phyloP scores from a whole-genome alignment of 2,113 vertebrate species.

The Tympanuchus pallidicinctus region DNA sequence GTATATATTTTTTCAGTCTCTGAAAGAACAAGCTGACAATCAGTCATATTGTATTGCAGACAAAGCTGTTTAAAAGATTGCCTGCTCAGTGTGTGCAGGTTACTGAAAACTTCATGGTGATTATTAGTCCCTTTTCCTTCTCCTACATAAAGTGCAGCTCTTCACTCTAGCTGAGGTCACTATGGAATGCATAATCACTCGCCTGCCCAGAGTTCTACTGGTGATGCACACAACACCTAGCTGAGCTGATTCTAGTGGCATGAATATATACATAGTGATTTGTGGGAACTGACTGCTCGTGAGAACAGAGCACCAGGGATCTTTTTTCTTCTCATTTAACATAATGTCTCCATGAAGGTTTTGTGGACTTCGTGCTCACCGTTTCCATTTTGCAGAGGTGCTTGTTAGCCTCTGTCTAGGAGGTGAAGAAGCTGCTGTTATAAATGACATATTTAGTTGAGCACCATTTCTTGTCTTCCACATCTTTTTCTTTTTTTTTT shows the following conservation, averaged over 20 bases:
- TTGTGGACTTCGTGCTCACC: not conserved
- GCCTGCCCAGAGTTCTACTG: not conserved
- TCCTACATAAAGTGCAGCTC: not conserved
- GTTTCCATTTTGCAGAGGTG: conserved; percentile 18
- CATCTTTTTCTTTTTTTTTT: not conserved
- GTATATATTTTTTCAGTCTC: not conserved
- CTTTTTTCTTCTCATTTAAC: conserved; percentile 16
- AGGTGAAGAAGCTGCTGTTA: not conserved
- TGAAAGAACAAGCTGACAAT: conserved; percentile 3
- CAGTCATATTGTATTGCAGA: not conserved
- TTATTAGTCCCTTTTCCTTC: not conserved
- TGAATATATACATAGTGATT: conserved; percentile 29
- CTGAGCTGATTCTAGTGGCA: not conserved
- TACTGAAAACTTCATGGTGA: not conserved
- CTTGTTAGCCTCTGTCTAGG: not conserved
- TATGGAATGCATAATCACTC: not conserved
- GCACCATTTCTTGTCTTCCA: not conserved
- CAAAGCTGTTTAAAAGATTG: not conserved
- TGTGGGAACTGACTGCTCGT: not conserved
- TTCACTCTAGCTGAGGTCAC: not conserved
- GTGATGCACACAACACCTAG: not conserved
- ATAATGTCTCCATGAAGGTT: not conserved
- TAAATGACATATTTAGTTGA: not conserved
- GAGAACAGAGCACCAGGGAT: not conserved
- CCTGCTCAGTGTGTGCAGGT: not conserved